phyloP scores from a whole-genome alignment of 2,797 vertebrate species.

The Artibeus lituratus region DNA sequence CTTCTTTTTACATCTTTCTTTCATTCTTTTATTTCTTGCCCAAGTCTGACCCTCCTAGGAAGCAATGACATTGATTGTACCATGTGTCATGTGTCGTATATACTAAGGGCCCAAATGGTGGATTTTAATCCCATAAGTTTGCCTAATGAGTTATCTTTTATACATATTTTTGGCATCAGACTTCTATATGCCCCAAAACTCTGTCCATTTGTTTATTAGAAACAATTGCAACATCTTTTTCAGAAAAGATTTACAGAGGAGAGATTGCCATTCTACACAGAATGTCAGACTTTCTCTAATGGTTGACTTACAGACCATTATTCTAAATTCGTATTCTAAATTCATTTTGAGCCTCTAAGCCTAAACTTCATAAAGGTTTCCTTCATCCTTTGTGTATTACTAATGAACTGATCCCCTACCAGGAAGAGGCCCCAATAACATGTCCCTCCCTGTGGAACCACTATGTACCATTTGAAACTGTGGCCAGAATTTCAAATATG shows the following conservation, averaged over 20 bases:
- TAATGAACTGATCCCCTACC: background rate
- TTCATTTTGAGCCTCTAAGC: background rate
- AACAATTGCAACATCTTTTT: background rate
- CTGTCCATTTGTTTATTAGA: background rate
- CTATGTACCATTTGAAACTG: background rate
- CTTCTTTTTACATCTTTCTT: background rate
- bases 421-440: background rate
- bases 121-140: background rate
- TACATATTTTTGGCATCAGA: background rate
- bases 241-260: background rate
- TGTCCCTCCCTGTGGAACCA: background rate
- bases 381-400: background rate
- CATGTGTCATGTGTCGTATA: no score
- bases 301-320: background rate
- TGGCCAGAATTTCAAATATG: background rate
- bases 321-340: background rate
- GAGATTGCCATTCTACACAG: background rate
- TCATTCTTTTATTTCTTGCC: background rate
- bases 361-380: background rate
- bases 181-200: background rate
- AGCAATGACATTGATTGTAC: background rate
- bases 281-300: background rate
- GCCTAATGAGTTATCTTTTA: background rate
- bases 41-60: background rate
- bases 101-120: background rate